Evolutionary conservation across 2,113 vertebrate species (phyloP).

Genomic region (Tinamus guttatus): DNA sequence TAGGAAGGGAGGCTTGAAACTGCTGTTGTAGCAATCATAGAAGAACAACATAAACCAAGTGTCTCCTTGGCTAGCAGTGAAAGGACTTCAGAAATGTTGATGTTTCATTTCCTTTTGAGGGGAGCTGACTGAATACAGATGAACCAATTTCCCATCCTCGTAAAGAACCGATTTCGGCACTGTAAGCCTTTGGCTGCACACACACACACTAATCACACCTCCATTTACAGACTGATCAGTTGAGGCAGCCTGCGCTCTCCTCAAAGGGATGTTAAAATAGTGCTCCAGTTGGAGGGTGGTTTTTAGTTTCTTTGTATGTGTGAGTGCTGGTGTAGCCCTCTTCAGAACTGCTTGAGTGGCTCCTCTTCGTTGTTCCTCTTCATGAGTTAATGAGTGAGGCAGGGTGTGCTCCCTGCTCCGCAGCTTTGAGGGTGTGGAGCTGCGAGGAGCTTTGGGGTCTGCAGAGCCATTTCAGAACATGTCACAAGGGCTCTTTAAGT

Average conservation of each 20-base stretch:
- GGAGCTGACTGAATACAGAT: neutral
- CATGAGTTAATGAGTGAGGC: neutral
- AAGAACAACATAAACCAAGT: neutral
- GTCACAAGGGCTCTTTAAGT: neutral
- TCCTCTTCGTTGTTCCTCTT: neutral
- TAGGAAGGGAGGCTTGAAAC: neutral
- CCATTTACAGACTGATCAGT: neutral
- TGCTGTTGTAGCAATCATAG: neutral
- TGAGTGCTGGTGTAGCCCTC: neutral
- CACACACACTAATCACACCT: neutral
- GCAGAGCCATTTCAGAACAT: neutral
- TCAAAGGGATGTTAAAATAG: neutral
- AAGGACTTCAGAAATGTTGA: neutral
- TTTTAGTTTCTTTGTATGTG: neutral
- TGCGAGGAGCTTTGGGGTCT: neutral
- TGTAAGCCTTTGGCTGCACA: neutral
- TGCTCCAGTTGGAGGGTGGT: fast-evolving
- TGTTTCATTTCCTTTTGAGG: neutral
- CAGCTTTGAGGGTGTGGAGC: neutral
- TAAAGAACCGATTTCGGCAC: neutral
- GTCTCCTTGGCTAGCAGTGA: neutral
- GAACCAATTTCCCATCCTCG: neutral
- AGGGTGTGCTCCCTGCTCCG: neutral
- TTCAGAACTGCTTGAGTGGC: neutral
- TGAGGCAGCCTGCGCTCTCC: neutral